Evolutionary conservation across 2,888 invertebrate species (phyloP), one percentile per base, ranked within the genome.

Genomic region (Ornithoptera alexandrae): DNA sequence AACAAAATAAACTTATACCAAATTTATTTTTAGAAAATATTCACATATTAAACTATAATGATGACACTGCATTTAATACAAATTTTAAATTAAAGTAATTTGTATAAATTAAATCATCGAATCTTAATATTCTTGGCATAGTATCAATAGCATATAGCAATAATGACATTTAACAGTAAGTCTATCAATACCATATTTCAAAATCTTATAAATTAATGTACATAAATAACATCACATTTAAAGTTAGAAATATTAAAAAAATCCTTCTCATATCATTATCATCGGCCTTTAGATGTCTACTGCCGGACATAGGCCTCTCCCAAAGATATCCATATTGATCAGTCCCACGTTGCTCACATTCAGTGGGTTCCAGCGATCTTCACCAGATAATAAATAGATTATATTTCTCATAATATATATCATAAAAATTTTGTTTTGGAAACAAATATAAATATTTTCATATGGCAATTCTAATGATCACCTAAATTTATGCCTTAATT

Each of bases 81-180:
- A 22, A 15, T 58, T 58, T 58, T 58, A 1, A 58, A 39, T 42
- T 57, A 30, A 63, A 67, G 63, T 66, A 70, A 67, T 62, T 63
- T 30, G 67, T 67, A 60, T 67, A 70, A 59, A 64, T 60, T 17
- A 50, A 58, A 50, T 53, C 56, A 69, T 20, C 39, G 24, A 64
- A 65, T 62, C 53, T 65, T 24, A 50, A 50, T 65, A 46, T 57
- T 36, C 6, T 42, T 57, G 39, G 20, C 42, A 24, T 62, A 69
- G 18, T 36, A 59, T 36, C 62, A 62, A 66, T 20, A 64, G 42
- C 50, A 62, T 62, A 58, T 65, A 24, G 56, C 22, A 65, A 53
- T 66, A 50, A 17, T 22, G 30, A 62, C 50, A 22, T 57, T 60
- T 56, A n/a, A 68, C n/a, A 36, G 58, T 17, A 24, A 30, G 17